Conservation (phyloP, 2,888 invertebrate genomes). For the Pinctada fucata region DNA sequence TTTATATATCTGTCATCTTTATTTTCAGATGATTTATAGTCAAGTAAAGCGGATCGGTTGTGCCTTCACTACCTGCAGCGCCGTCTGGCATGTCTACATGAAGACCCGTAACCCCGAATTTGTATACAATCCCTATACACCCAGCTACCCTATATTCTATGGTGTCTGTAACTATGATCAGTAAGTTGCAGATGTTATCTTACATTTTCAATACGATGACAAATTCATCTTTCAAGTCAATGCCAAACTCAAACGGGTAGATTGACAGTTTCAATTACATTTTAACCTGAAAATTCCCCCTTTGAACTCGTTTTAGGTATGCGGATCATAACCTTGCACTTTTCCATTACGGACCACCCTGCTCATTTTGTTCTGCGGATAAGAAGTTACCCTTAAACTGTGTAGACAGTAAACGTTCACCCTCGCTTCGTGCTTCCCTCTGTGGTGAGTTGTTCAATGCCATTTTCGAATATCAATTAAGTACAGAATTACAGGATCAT, state of each 20-base stretch:
- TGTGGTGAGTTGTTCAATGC: neutral
- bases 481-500: no score
- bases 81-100: neutral
- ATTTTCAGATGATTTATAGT: no score
- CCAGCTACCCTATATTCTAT: neutral
- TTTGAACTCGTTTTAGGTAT: neutral
- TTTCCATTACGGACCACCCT: neutral
- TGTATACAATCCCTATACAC: neutral
- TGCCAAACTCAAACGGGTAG: no score
- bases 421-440: neutral
- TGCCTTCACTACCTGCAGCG: no score
- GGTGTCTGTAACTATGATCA: neutral
- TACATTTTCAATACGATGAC: no score
- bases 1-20: no score
- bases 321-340: neutral
- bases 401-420: neutral
- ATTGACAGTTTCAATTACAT: no score
- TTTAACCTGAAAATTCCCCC: no score
- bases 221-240: no score
- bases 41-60: no score
- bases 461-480: no score
- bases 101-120: neutral
- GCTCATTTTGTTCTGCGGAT: neutral
- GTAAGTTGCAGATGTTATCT: neutral
- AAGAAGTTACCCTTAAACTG: neutral